A percentile compares a stretch with the other conserved stretches of the same genome.
Conservation (phyloP, 2,888 invertebrate species). For the Allophyes oxyacanthae region DNA sequence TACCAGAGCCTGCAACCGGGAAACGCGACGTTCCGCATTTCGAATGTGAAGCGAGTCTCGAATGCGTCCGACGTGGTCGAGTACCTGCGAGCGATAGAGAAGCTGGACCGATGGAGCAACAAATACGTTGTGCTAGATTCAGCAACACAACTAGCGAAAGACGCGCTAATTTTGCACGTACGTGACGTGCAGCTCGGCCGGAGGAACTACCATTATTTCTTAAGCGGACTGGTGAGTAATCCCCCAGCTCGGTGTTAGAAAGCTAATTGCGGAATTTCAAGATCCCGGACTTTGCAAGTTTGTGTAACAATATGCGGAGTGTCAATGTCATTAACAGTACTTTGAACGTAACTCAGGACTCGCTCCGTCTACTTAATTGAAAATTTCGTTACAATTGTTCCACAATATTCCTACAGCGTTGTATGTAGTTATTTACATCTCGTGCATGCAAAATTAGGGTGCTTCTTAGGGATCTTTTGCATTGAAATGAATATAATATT, state of each 20-base stretch:
- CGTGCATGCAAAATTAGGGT: too few relatives aligned
- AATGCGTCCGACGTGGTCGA: slow-evolving; percentile 95
- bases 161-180: slow-evolving; percentile 95
- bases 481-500: too few relatives aligned
- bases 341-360: slow-evolving; percentile 3
- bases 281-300: too few relatives aligned
- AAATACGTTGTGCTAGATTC: slow-evolving; percentile 97
- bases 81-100: slow-evolving; percentile 94
- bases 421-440: not conserved
- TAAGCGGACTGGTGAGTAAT: slow-evolving; percentile 95
- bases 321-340: slow-evolving; percentile 27
- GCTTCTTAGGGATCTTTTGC: too few relatives aligned
- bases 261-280: slow-evolving; percentile 42
- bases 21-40: slow-evolving; percentile 95
- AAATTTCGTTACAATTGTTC: not conserved
- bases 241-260: slow-evolving; percentile 34
- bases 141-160: slow-evolving; percentile 95
- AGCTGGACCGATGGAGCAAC: slow-evolving; percentile 94
- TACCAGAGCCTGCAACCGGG: slow-evolving; percentile 96
- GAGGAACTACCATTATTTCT: slow-evolving; percentile 96
- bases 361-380: slow-evolving; percentile 7
- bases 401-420: not conserved
- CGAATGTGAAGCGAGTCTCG: slow-evolving; percentile 95
- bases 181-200: slow-evolving; percentile 95
- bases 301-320: slow-evolving; percentile 23